Percentiles rank a stretch among this genome's conserved stretches.
phyloP scores from a whole-genome alignment of 2,797 vertebrate species.

The Sardinella longiceps region DNA sequence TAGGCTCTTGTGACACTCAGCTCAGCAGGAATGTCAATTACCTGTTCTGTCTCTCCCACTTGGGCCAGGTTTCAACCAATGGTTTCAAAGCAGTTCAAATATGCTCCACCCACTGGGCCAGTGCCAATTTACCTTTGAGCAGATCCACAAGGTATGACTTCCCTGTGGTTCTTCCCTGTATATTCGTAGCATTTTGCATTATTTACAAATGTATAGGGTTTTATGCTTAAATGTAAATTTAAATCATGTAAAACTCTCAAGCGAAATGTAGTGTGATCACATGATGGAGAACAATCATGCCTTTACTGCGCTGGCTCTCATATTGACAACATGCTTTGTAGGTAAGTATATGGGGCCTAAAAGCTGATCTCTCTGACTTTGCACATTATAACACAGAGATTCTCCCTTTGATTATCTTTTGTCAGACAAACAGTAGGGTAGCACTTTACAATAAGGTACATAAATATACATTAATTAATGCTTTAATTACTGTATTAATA shows the following conservation, averaged over 20 bases:
- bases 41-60: not conserved
- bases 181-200: not conserved
- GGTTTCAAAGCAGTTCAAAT: too few relatives aligned
- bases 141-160: not conserved
- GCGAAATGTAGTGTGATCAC: not conserved
- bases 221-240: too few relatives aligned
- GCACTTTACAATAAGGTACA: too few relatives aligned
- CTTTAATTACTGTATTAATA: too few relatives aligned
- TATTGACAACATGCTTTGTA: not conserved
- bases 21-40: not conserved
- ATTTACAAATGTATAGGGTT: too few relatives aligned
- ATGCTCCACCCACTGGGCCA: not conserved
- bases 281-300: slow-evolving; percentile 4
- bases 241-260: not conserved
- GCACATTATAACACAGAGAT: too few relatives aligned
- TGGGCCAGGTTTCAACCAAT: not conserved
- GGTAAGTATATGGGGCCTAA: not conserved
- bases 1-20: not conserved
- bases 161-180: not conserved
- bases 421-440: not conserved
- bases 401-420: not conserved
- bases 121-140: slow-evolving; percentile 2
- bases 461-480: too few relatives aligned
- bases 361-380: too few relatives aligned
- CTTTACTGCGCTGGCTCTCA: not conserved